Base-by-base conservation (phyloP, 1,140 invertebrate genomes). In the Procambarus virginalis region DNA sequence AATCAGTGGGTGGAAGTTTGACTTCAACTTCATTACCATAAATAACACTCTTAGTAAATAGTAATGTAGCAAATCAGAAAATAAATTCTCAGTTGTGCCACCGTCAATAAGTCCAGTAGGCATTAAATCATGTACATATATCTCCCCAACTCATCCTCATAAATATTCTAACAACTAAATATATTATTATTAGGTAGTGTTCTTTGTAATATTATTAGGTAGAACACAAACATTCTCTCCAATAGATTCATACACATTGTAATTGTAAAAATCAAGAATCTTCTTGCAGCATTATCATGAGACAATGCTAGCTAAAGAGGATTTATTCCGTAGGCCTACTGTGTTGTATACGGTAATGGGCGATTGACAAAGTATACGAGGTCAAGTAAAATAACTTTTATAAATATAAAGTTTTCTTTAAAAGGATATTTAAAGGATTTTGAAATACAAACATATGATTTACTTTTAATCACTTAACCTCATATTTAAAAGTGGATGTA, bases 241-340 rank as follows among this genome's bases (percentile, higher is more conserved):
- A 34, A 34, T 34, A 34, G 34, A 34, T 34, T 34, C 34, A 34
- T 34, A 34, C 34, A 34, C 34, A 34, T 34, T 34, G 34, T 34
- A 34, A 34, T 34, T 34, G 34, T 34, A 34, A 55, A 9, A 55
- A 55, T 55, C 8, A 55, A 55, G 12, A 55, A 12, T 8, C 68
- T 73, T 73, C 68, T 73, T 73, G 68, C 68, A 73, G 68, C 68
- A 34, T 73, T 73, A 73, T 73, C 68, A 73, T 34, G 6, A 22
- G 68, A 73, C 22, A 73, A 73, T 73, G 68, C 68, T 73, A 20
- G 68, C 68, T 73, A 34, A 4, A 20, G 68, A 73, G 68, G 68
- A 9, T 5, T 20, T 73, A 12, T 20, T 4, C 20, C 4, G 1
- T 34, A 34, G 34, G 34, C 34, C 34, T 34, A 34, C 20, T 5